Evolutionary conservation across 2,797 vertebrate species (phyloP), one percentile per base, ranked within the genome.

Genomic region (Rhincodon typus): DNA sequence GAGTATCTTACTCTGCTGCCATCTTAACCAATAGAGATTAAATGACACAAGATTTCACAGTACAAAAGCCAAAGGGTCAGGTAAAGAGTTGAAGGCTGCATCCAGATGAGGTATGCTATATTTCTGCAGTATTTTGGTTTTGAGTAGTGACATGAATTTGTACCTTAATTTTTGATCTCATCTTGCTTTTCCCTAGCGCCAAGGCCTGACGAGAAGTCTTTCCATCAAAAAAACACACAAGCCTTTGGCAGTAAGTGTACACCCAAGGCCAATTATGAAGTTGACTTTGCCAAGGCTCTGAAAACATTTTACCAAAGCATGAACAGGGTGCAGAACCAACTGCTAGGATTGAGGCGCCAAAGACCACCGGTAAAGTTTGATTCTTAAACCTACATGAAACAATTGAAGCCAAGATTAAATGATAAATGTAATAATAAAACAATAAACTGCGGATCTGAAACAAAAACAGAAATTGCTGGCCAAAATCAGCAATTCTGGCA

Each of bases 271-370:
- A 98, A 98, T 97, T 98, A 97, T 0, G 98, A 99, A 95, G 98
- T 97, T 38, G 98, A 98, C 95, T 98, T 98, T 94, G 98, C 98
- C 86, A 98, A 97, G 34, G 98, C 98, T 15, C 98, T 99, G 0
- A 99, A 99, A 96, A 97, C 97, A 96, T 99, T 99, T 97, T 98
- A 99, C 96, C 98, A 98, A 97, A 98, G 97, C 95, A 98, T 98
- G 98, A 98, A 97, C 0, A 96, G 96, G 2, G 98, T 98, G 23
- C 97, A 97, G 96, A 98, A 96, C 88, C 98, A 98, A 96, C 97
- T 99, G 90, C 98, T 98, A 96, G 97, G 97, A 13, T 96, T 99
- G 96, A 97, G 97, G 96, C 97, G 98, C 96, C 97, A 97, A 96
- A 97, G 96, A 96, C 98, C 98, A 95, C 98, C 98, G 0, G 98